These are phyloP conservation scores for Cygnus olor DNA, from an alignment of 2,797 vertebrate species.

Conservation along the genomic window DNA sequence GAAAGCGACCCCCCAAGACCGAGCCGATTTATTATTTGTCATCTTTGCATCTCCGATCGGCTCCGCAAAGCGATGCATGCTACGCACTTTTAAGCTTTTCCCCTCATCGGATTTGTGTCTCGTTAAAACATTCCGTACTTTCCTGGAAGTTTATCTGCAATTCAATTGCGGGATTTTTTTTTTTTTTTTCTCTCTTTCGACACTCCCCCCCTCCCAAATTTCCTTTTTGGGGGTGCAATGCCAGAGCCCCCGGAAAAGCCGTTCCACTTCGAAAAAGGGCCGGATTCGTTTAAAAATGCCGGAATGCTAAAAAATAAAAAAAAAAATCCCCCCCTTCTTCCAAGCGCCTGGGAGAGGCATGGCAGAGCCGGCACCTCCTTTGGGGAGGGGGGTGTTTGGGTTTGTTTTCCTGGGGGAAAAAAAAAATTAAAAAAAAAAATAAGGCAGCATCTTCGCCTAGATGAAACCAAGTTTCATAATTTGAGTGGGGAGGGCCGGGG, in stretches of 20 bases:
- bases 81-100: conserved; percentile 56
- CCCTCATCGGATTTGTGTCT: conserved; percentile 65
- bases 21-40: conserved; percentile 58
- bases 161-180: not conserved
- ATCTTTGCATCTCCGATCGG: conserved; percentile 34
- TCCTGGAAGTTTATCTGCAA: conserved; percentile 73
- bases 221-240: not conserved
- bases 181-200: not conserved
- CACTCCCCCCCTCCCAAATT: not conserved
- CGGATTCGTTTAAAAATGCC: not conserved
- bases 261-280: not conserved
- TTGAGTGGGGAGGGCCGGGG: rapidly evolving
- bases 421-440: not conserved
- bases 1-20: not conserved
- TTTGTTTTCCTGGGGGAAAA: not conserved
- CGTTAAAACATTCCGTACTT: conserved; percentile 78
- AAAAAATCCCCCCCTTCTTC: not conserved
- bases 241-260: not conserved
- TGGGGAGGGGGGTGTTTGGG: not conserved
- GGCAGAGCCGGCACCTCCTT: not conserved
- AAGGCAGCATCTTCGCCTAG: not conserved
- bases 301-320: not conserved
- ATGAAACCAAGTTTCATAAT: not conserved
- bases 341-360: not conserved
- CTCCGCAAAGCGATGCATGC: conserved; percentile 37